Base-by-base conservation (phyloP, 2,113 vertebrate species). In the Alectura lathami region DNA sequence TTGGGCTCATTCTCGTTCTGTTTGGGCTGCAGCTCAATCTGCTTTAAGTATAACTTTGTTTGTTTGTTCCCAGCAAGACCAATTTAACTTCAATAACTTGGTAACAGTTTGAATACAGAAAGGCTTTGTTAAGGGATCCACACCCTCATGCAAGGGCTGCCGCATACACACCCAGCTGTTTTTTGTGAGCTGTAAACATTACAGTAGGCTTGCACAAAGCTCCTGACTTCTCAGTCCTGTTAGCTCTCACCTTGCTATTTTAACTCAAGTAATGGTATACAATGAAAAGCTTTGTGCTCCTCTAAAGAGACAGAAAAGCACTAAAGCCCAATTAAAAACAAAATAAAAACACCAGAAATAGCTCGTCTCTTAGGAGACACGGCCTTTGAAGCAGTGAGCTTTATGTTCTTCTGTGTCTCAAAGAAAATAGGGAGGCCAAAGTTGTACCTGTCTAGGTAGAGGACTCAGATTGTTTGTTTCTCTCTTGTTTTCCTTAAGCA, bases 51-150 rank as follows among this genome's bases (percentile, higher is more conserved):
- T 90, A 96, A 51, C 34, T 93, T 91, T 53, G 30, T 81, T 92
- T 96, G n/a, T 69, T 86, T 88, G 81, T 93, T 96, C 75, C 76
- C 2, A 10, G 77, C 68, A 70, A 70, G 88, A 94, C 92, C 47
- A 91, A 50, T 91, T 93, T 96, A 92, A 89, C 82, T 94, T 94
- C 95, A 91, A 86, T 94, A 90, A 74, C 45, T 50, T 88, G 63
- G 92, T 91, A 91, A 70, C 10, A 27, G 79, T 78, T 83, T 67
- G 88, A 94, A 90, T 78, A 96, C 76, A 95, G 91, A 90, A 93
- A 91, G 90, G 70, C 88, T 93, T 88, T 95, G 76, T 96, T 80
- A 73, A 60, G 80, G 74, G 80, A 34, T 90, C 88, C 95, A 83
- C 88, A 78, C 86, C 94, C 92, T 94, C 51, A 67, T 79, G 70